phyloP scores from a whole-genome alignment of 1,140 invertebrate species.

The Drosophila nannoptera region DNA sequence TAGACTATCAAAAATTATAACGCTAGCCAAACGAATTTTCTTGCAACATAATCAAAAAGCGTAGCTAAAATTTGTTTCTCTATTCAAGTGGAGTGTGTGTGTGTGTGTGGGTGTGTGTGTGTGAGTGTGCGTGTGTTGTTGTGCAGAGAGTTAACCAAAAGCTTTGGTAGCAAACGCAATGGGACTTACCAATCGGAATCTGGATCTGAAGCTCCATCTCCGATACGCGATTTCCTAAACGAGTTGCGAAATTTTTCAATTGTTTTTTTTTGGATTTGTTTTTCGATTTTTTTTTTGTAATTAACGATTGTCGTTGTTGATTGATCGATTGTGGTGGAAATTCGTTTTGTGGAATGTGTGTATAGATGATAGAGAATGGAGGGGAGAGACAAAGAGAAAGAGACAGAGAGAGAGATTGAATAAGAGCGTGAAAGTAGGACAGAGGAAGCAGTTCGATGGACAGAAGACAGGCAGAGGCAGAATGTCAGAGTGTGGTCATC shows the following conservation, averaged over 20 bases:
- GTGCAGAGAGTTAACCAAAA: constrained; percentile 62
- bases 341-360: constrained; percentile 1
- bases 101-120: constrained; percentile 18
- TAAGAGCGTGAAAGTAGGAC: background rate
- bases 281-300: constrained; percentile 20
- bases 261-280: constrained; percentile 17
- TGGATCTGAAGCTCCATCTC: constrained; percentile 78
- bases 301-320: background rate
- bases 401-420: background rate
- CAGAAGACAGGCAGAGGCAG: no score
- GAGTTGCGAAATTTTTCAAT: constrained; percentile 51
- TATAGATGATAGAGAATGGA: constrained; percentile 4
- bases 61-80: constrained; percentile 38
- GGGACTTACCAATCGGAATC: constrained; percentile 78
- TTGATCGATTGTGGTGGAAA: constrained; percentile 11
- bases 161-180: constrained; percentile 51
- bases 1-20: constrained; percentile 9
- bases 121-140: constrained; percentile 17
- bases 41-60: constrained; percentile 60
- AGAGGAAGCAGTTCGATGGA: no score
- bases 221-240: constrained; percentile 78
- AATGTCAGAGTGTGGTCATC: no score
- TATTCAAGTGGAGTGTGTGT: constrained; percentile 20
- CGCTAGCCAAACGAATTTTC: constrained; percentile 18
- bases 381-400: background rate